These are phyloP conservation scores for Melipona quadrifasciata DNA, from an alignment of 1,140 invertebrate genomes.

Conservation along the genomic window DNA sequence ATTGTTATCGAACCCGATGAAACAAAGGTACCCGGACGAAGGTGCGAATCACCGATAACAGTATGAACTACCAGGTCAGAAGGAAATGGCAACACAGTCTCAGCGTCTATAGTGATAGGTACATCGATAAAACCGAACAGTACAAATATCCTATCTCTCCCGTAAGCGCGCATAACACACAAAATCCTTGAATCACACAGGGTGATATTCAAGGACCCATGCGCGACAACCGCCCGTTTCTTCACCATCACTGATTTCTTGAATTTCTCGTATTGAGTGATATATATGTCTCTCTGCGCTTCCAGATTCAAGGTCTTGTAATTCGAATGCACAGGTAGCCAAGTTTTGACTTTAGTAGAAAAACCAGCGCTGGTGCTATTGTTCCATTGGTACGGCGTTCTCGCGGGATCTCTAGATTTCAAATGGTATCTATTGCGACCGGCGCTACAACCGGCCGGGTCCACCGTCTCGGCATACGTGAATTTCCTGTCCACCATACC, in stretches of 20 bases:
- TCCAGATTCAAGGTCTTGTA: slow-evolving; percentile 83
- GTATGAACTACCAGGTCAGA: slow-evolving; percentile 55
- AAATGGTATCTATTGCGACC: slow-evolving; percentile 76
- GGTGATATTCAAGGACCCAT: slow-evolving; percentile 72
- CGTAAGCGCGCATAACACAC: too few relatives aligned
- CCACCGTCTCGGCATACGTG: slow-evolving; percentile 80
- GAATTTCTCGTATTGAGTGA: slow-evolving; percentile 69
- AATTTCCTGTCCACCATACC: slow-evolving; percentile 85
- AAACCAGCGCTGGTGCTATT: slow-evolving; percentile 82
- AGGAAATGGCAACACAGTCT: slow-evolving; percentile 58
- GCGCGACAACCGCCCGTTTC: slow-evolving; percentile 71
- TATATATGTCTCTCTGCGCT: slow-evolving; percentile 65
- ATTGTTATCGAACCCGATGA: slow-evolving; percentile 38
- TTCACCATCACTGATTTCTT: slow-evolving; percentile 78
- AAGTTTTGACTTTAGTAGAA: slow-evolving; percentile 79
- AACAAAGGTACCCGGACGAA: slow-evolving; percentile 4
- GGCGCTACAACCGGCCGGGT: slow-evolving; percentile 80
- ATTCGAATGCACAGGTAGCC: slow-evolving; percentile 84
- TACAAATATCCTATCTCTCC: too few relatives aligned
- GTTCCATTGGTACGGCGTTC: slow-evolving; percentile 86
- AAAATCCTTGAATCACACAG: slow-evolving; percentile 47
- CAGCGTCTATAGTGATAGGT: slow-evolving; percentile 44
- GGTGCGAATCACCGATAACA: slow-evolving; percentile 41
- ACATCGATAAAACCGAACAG: not conserved
- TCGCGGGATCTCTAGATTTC: slow-evolving; percentile 82